Conservation (phyloP, 2,113 vertebrate species). For the Craseonycteris thonglongyai region DNA sequence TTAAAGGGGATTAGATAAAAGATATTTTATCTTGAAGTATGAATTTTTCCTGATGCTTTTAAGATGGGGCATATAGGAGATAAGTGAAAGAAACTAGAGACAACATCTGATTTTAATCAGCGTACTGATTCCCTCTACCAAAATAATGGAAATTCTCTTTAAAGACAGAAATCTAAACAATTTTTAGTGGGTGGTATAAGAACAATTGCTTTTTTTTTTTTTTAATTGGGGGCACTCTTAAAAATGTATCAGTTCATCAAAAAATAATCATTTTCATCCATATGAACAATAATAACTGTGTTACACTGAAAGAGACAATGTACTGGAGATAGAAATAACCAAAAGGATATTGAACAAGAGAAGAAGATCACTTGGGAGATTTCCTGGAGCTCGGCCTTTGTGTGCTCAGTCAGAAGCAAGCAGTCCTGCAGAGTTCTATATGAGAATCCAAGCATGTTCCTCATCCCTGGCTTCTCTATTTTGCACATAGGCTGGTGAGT, state of each 20-base stretch:
- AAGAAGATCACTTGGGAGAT: neutral
- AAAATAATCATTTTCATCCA: constrained; percentile 7
- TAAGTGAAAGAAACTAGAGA: neutral
- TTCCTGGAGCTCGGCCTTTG: neutral
- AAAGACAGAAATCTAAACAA: neutral
- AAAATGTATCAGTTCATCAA: neutral
- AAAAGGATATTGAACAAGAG: neutral
- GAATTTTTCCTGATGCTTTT: neutral
- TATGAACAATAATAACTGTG: neutral
- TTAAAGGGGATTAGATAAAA: neutral
- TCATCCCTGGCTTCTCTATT: neutral
- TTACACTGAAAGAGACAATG: neutral
- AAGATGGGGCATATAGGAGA: neutral
- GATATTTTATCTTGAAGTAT: neutral
- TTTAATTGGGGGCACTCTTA: neutral
- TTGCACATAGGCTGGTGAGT: neutral
- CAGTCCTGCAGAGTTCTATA: neutral
- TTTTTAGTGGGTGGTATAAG: neutral
- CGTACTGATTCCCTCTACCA: neutral
- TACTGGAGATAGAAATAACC: neutral
- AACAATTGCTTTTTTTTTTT: neutral
- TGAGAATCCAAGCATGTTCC: neutral
- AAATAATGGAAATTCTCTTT: neutral
- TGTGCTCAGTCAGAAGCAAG: neutral
- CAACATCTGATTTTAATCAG: neutral